These are phyloP conservation scores for Pseudomyrmex gracilis DNA, from an alignment of 1,140 invertebrate genomes.

Conservation along the genomic window DNA sequence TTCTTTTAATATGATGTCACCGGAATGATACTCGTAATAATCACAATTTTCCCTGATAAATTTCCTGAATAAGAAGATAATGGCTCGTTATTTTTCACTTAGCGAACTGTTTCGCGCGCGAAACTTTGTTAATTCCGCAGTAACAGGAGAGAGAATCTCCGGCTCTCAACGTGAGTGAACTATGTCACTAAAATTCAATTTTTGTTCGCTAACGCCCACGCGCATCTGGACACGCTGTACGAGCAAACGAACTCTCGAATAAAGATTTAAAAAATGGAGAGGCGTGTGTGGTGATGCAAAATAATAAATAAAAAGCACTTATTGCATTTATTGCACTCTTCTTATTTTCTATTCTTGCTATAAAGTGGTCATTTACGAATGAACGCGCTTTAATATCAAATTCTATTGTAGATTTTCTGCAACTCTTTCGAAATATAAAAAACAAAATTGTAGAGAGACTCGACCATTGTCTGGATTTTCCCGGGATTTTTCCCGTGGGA, in stretches of 20 bases:
- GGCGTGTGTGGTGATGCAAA: background rate
- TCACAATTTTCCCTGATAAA: background rate
- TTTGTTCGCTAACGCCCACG: background rate
- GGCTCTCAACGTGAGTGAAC: conserved; percentile 13
- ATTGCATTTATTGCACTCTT: background rate
- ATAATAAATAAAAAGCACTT: background rate
- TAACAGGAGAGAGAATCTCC: conserved; percentile 39
- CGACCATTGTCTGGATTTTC: conserved; percentile 5
- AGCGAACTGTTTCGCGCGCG: conserved; percentile 9
- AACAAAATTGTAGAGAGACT: background rate
- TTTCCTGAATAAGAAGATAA: background rate
- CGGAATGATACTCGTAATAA: conserved; percentile 17
- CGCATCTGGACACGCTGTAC: too few species aligned
- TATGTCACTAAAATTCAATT: conserved; percentile 43
- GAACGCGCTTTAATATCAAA: conserved; percentile 7
- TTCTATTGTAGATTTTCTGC: conserved; percentile 1
- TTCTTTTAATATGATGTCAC: background rate
- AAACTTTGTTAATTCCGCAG: conserved; percentile 36
- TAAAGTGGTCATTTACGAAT: background rate
- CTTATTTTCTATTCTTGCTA: background rate
- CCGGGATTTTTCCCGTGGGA: background rate
- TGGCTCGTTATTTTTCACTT: conserved; percentile 20
- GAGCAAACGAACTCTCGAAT: background rate
- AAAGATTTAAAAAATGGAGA: background rate
- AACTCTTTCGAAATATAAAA: conserved; percentile 10